Percentiles rank a stretch among this genome's conserved stretches.
Conservation (phyloP, 2,113 vertebrate species). For the Ramphastos sulfuratus region DNA sequence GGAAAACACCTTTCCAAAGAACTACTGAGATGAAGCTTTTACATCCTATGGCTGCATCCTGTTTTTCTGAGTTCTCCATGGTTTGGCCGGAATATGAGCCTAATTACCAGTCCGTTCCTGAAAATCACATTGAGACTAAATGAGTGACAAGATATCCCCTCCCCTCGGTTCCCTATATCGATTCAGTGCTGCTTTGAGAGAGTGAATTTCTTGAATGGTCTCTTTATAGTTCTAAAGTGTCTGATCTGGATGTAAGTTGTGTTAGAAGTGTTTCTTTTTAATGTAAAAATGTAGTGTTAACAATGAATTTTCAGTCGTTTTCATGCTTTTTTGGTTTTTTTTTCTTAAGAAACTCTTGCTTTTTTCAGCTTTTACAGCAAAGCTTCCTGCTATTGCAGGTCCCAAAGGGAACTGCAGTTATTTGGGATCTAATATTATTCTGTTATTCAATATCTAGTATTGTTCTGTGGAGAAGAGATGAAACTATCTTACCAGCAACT, state of each 20-base stretch:
- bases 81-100: neutral
- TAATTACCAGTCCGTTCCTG: neutral
- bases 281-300: neutral
- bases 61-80: neutral
- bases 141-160: neutral
- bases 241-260: neutral
- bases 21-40: neutral
- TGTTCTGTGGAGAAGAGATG: slow-evolving; percentile 9
- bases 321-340: fast-evolving
- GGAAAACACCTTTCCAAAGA: neutral
- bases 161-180: neutral
- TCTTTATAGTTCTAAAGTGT: neutral
- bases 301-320: neutral
- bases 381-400: neutral
- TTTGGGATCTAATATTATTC: neutral
- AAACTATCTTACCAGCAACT: slow-evolving; percentile 3
- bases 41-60: neutral
- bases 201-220: neutral
- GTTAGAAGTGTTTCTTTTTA: neutral
- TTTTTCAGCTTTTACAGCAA: neutral
- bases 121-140: neutral
- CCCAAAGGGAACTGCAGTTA: slow-evolving; percentile 1
- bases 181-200: neutral
- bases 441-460: neutral
- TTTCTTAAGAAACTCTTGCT: neutral